Conservation (phyloP, 2,888 invertebrate species). For the Nysson spinosus region DNA sequence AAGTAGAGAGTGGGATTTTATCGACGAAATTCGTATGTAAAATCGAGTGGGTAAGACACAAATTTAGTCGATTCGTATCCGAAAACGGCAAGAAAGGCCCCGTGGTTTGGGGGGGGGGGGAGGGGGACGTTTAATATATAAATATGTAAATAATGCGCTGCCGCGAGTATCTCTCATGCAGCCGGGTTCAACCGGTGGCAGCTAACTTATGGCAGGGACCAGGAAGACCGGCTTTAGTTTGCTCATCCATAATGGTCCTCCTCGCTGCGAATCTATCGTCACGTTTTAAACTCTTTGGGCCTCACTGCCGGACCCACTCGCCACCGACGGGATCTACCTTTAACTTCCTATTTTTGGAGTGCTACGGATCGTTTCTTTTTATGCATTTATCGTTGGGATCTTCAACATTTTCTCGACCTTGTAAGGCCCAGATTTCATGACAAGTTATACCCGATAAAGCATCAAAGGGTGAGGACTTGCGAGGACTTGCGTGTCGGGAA, state of each 20-base stretch:
- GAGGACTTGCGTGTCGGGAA: slow-evolving; percentile 45
- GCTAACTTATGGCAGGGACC: slow-evolving; percentile 72
- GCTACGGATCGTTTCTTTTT: too few relatives aligned
- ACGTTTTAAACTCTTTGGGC: slow-evolving; percentile 51
- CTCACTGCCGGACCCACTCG: slow-evolving; percentile 10
- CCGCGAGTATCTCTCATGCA: slow-evolving; percentile 70
- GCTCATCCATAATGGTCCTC: slow-evolving; percentile 60
- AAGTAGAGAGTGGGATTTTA: too few relatives aligned
- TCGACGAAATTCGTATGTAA: slow-evolving; percentile 31
- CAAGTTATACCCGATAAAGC: slow-evolving; percentile 38
- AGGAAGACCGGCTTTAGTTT: slow-evolving; percentile 61
- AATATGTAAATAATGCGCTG: slow-evolving; percentile 73
- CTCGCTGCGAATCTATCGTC: slow-evolving; percentile 71
- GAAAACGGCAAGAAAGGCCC: slow-evolving; percentile 53
- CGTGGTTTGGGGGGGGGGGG: slow-evolving; percentile 15
- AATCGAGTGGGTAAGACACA: slow-evolving; percentile 36
- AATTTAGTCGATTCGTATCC: slow-evolving; percentile 48
- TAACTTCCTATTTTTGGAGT: neutral
- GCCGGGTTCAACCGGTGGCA: slow-evolving; percentile 66
- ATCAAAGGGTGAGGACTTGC: slow-evolving; percentile 9
- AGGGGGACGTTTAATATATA: slow-evolving; percentile 69
- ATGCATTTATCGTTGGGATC: too few relatives aligned
- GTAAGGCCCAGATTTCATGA: too few relatives aligned
- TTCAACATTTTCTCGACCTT: too few relatives aligned
- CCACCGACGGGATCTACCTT: neutral